A percentile compares a stretch with the other conserved stretches of the same genome.
Evolutionary conservation across 2,113 vertebrate species (phyloP).

Genomic region (Microcebus jonahi): DNA sequence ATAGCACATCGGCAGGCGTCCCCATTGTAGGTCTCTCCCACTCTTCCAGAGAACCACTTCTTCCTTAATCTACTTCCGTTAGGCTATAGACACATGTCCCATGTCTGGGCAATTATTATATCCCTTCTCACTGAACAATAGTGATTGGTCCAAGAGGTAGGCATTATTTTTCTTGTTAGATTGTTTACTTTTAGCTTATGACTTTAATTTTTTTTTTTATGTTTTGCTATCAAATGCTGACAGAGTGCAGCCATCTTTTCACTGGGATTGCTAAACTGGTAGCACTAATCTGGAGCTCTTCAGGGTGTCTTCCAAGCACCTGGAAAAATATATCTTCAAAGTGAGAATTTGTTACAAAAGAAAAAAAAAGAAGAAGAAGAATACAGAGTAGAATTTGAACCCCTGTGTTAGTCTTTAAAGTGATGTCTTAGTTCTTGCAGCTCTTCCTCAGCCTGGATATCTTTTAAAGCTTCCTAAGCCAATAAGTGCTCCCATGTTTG

Average conservation of each 20-base stretch:
- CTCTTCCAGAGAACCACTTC: neutral
- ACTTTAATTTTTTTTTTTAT: neutral
- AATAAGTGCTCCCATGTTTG: neutral
- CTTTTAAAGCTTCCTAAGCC: neutral
- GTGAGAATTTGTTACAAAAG: neutral
- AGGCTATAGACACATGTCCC: rapidly evolving
- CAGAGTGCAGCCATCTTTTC: neutral
- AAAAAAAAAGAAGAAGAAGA: neutral
- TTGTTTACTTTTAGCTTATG: neutral
- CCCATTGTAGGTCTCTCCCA: neutral
- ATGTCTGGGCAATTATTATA: neutral
- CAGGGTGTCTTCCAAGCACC: neutral
- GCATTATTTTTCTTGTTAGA: neutral
- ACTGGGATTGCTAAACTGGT: neutral
- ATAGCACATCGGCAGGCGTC: neutral
- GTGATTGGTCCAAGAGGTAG: neutral
- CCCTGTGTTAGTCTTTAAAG: neutral
- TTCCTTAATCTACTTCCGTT: neutral
- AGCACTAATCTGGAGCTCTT: neutral
- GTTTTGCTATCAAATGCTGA: neutral
- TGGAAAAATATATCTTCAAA: conserved; percentile 14
- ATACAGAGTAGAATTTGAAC: neutral
- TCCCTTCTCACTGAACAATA: neutral
- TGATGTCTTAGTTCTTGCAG: neutral
- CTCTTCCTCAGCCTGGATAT: neutral